phyloP scores from a whole-genome alignment of 1,140 invertebrate species.

The Radopholus similis region DNA sequence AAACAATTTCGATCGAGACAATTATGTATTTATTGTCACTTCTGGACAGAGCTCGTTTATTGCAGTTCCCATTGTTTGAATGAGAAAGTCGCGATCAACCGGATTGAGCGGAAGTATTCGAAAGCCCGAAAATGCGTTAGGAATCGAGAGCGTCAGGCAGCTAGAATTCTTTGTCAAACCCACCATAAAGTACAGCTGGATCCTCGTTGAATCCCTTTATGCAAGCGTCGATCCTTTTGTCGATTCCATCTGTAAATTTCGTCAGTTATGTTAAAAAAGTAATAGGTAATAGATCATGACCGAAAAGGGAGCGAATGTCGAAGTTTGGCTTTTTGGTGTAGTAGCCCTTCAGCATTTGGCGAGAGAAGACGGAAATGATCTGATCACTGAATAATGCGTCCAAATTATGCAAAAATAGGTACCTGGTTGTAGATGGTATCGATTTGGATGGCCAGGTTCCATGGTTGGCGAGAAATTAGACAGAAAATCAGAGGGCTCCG shows the following conservation, averaged over 20 bases:
- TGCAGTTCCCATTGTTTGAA: conserved; percentile 34
- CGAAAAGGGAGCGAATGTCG: conserved; percentile 35
- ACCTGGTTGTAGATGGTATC: conserved; percentile 48
- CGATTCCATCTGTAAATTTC: conserved; percentile 17
- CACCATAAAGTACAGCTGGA: conserved; percentile 37
- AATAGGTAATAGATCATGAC: not conserved
- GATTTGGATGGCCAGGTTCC: conserved; percentile 35
- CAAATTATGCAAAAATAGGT: conserved; percentile 28
- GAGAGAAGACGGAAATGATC: conserved; percentile 35
- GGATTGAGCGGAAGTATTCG: conserved; percentile 39
- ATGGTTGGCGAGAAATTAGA: conserved; percentile 35
- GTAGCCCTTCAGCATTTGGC: conserved; percentile 14
- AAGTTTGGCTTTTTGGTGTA: conserved; percentile 41
- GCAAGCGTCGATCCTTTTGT: conserved; percentile 40
- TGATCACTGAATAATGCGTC: conserved; percentile 27
- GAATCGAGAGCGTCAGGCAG: not conserved
- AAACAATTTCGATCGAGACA: not conserved
- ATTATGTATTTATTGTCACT: conserved; percentile 23
- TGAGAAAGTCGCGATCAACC: conserved; percentile 42
- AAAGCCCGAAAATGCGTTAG: conserved; percentile 33
- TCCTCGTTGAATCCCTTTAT: conserved; percentile 43
- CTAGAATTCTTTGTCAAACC: not conserved
- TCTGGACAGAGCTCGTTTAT: conserved; percentile 41
- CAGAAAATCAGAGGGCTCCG: conserved; percentile 38
- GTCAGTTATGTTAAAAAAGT: not conserved